These are phyloP conservation scores for Champsocephalus gunnari DNA, from an alignment of 2,797 vertebrate species.

Conservation along the genomic window DNA sequence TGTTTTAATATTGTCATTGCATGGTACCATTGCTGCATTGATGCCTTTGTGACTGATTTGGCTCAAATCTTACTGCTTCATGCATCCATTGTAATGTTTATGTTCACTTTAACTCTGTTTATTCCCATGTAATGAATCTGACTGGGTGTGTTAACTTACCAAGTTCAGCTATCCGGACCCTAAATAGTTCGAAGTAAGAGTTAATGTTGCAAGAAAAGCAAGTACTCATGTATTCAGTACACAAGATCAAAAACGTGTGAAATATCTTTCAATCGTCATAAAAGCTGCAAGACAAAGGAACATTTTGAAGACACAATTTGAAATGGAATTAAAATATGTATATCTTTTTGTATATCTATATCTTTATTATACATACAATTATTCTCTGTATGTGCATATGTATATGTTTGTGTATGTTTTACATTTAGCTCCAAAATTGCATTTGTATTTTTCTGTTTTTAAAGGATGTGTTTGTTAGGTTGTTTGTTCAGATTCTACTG, in stretches of 20 bases:
- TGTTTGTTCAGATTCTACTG: background rate
- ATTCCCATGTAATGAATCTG: slow-evolving; percentile 17
- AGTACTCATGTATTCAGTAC: background rate
- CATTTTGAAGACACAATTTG: background rate
- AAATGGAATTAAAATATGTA: background rate
- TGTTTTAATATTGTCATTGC: slow-evolving; percentile 76
- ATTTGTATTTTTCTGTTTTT: slow-evolving; percentile 7
- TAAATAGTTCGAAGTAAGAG: background rate
- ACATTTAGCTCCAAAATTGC: background rate
- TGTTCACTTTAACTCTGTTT: slow-evolving; percentile 25
- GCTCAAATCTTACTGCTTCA: slow-evolving; percentile 58
- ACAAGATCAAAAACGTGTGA: background rate
- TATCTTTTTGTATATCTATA: too few species aligned
- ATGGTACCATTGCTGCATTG: slow-evolving; percentile 72
- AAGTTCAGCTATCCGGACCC: slow-evolving; percentile 5
- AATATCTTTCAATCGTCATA: background rate
- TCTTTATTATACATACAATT: background rate
- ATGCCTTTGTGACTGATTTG: slow-evolving; percentile 64
- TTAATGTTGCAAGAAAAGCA: background rate
- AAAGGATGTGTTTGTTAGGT: background rate
- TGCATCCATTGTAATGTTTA: slow-evolving; percentile 59
- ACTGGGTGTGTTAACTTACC: slow-evolving; percentile 19
- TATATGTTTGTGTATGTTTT: background rate
- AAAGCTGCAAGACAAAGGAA: background rate
- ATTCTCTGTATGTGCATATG: background rate